Evolutionary conservation across 2,113 vertebrate species (phyloP).

Genomic region (Patagioenas fasciata): DNA sequence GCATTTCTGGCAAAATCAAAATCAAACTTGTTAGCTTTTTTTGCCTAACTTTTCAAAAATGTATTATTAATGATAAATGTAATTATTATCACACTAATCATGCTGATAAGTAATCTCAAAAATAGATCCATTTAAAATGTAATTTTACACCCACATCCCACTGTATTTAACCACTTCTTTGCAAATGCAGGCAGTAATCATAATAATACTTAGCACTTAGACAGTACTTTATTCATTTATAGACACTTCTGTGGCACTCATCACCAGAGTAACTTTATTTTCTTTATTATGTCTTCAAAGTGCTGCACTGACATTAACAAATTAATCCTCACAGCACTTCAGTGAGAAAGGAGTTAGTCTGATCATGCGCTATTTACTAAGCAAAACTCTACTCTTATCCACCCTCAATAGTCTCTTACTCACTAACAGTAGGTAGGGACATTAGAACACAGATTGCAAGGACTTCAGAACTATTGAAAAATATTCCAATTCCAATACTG

Average conservation of each 20-base stretch:
- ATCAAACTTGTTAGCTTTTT: slow-evolving; percentile 75
- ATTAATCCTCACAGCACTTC: slow-evolving; percentile 55
- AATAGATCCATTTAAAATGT: slow-evolving; percentile 76
- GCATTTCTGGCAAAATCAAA: slow-evolving; percentile 69
- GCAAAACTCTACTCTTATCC: slow-evolving; percentile 17
- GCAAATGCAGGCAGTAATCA: slow-evolving; percentile 65
- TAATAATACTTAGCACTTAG: slow-evolving; percentile 70
- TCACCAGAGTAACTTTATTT: slow-evolving; percentile 68
- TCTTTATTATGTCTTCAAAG: slow-evolving; percentile 65
- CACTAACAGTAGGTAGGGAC: background rate
- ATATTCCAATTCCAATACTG: background rate
- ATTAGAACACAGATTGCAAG: background rate
- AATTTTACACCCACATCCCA: slow-evolving; percentile 71
- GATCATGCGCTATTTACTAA: slow-evolving; percentile 43
- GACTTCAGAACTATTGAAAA: background rate
- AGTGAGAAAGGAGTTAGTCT: slow-evolving; percentile 27
- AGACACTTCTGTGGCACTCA: slow-evolving; percentile 65
- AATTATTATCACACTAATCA: slow-evolving; percentile 82
- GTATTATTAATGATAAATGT: slow-evolving; percentile 81
- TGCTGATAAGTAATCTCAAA: slow-evolving; percentile 78
- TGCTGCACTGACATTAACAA: slow-evolving; percentile 67
- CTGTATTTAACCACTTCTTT: slow-evolving; percentile 75
- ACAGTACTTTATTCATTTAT: slow-evolving; percentile 73
- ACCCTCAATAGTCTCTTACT: background rate
- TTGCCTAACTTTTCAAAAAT: slow-evolving; percentile 72